A percentile compares a stretch with the other conserved stretches of the same genome.
phyloP scores from a whole-genome alignment of 2,888 invertebrate species.

The Euspilapteryx auroguttella region DNA sequence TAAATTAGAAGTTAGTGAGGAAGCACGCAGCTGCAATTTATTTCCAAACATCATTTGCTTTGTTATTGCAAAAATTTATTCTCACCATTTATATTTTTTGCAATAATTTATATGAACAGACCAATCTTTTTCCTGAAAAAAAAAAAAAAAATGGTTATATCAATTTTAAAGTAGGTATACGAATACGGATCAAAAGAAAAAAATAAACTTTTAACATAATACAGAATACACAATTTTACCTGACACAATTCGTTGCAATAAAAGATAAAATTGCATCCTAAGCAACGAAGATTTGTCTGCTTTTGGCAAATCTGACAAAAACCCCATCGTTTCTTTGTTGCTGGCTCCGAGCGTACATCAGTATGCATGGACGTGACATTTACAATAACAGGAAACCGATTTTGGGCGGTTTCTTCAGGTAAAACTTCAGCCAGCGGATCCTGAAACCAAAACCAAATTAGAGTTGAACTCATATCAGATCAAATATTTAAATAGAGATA shows the following conservation, averaged over 20 bases:
- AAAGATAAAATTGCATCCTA: constrained; percentile 13
- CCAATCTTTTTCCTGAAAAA: constrained; percentile 5
- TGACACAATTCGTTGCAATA: constrained; percentile 22
- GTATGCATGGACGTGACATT: constrained; percentile 16
- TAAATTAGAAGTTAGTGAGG: too few species aligned
- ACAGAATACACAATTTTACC: too few species aligned
- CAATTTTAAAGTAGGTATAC: too few species aligned
- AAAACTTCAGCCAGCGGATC: background rate
- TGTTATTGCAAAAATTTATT: background rate
- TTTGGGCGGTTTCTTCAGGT: background rate
- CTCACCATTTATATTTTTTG: background rate
- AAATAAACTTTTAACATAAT: too few species aligned
- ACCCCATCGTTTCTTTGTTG: constrained; percentile 7
- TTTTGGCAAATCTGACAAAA: constrained; percentile 17
- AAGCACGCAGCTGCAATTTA: too few species aligned
- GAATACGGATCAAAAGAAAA: too few species aligned
- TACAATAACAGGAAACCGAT: constrained; percentile 12
- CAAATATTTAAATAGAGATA: too few species aligned
- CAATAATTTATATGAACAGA: constrained; percentile 1
- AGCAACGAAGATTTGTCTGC: constrained; percentile 12
- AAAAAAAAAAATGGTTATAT: background rate
- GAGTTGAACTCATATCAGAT: too few species aligned
- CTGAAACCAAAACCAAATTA: too few species aligned
- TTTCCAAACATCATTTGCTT: too few species aligned
- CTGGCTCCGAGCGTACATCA: too few species aligned